These are phyloP conservation scores for Axea sp. DNA, from an alignment of 2,888 invertebrate genomes.

Conservation along the genomic window DNA sequence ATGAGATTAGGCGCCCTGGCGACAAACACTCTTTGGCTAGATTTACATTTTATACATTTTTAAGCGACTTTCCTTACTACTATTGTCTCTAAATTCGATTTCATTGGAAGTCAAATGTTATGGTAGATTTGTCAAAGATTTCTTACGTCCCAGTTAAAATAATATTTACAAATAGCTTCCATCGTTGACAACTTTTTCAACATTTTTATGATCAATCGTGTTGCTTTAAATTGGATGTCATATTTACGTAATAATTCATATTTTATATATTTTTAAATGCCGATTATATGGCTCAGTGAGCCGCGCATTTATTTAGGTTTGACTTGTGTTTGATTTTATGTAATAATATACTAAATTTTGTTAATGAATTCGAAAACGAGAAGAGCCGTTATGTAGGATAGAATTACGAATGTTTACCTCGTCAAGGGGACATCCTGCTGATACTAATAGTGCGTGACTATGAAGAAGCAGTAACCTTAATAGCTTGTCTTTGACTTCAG, in stretches of 20 bases:
- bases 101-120: constrained; percentile 52
- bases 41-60: constrained; percentile 79
- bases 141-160: constrained; percentile 17
- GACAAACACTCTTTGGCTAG: constrained; percentile 77
- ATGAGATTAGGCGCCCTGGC: constrained; percentile 77
- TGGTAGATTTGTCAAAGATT: constrained; percentile 40
- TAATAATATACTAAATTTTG: constrained; percentile 11
- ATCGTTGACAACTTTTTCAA: constrained; percentile 14
- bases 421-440: constrained; percentile 95
- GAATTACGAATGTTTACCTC: constrained; percentile 84
- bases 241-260: constrained; percentile 22
- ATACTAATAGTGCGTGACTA: constrained; percentile 91
- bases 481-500: constrained; percentile 96
- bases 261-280: constrained; percentile 23
- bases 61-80: constrained; percentile 67
- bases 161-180: constrained; percentile 40
- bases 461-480: constrained; percentile 92
- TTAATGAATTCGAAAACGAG: constrained; percentile 20
- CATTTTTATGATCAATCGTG: constrained; percentile 28
- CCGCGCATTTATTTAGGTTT: constrained; percentile 21
- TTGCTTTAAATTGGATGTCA: constrained; percentile 6
- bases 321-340: constrained; percentile 1
- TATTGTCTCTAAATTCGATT: constrained; percentile 50
- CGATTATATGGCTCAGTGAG: constrained; percentile 47
- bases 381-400: constrained; percentile 25